These are phyloP conservation scores for Xiphias gladius DNA, from an alignment of 2,113 vertebrate genomes.

Conservation along the genomic window DNA sequence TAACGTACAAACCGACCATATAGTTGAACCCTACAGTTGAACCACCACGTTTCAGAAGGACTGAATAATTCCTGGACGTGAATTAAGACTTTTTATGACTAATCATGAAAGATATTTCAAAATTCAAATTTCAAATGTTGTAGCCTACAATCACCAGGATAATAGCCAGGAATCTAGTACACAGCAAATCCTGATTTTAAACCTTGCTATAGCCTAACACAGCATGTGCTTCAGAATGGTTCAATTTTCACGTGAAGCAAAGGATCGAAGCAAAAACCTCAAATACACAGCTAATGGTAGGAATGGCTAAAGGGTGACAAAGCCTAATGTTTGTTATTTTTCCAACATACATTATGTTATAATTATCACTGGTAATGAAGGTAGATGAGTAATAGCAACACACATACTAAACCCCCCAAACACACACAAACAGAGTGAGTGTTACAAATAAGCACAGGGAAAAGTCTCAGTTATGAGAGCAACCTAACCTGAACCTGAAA, in stretches of 20 bases:
- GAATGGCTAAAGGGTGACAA: conserved; percentile 6
- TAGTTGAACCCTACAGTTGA: not conserved
- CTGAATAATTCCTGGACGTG: conserved; percentile 2
- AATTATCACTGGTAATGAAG: conserved; percentile 55
- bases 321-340: conserved; percentile 52
- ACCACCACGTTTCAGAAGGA: not conserved
- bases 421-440: conserved; percentile 8
- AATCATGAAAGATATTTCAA: not conserved
- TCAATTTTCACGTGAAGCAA: not conserved
- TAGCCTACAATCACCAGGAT: not conserved
- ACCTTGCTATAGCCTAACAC: not conserved
- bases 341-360: conserved; percentile 26
- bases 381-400: conserved; percentile 20
- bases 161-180: not conserved
- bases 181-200: not conserved
- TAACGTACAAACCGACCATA: conserved; percentile 4
- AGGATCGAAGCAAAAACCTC: not conserved
- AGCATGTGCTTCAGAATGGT: too few species aligned
- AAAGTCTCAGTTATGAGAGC: not conserved
- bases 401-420: not conserved
- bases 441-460: not conserved
- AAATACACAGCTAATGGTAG: not conserved
- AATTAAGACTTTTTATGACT: not conserved
- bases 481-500: conserved; percentile 5
- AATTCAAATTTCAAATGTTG: not conserved